A percentile compares a stretch with the other conserved stretches of the same genome.
Evolutionary conservation across 1,140 invertebrate species (phyloP).

Genomic region (Procambarus clarkii): DNA sequence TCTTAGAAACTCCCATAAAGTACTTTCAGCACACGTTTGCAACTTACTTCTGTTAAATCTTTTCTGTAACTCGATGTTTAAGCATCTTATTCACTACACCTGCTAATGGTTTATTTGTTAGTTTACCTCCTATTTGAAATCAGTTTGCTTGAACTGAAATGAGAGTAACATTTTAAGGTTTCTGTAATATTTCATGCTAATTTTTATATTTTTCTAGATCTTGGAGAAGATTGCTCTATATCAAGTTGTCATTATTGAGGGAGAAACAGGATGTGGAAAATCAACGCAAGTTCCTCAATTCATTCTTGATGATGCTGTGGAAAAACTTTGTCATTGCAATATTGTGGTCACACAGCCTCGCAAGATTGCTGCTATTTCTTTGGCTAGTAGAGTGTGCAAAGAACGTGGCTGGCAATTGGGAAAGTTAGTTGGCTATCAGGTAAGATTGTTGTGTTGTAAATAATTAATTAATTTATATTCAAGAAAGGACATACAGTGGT

Average conservation of each 20-base stretch:
- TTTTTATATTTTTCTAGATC: constrained; percentile 76
- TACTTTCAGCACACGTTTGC: neutral
- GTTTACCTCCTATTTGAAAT: neutral
- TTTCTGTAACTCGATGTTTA: neutral
- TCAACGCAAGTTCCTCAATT: constrained; percentile 93
- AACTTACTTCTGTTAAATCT: neutral
- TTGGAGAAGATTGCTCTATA: constrained; percentile 81
- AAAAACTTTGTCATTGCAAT: constrained; percentile 81
- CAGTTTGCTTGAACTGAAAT: neutral
- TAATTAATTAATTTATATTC: too few species aligned
- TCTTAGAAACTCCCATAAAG: too few species aligned
- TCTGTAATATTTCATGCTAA: neutral
- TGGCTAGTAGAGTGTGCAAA: constrained; percentile 79
- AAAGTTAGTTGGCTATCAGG: constrained; percentile 89
- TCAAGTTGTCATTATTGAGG: constrained; percentile 88
- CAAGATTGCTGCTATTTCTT: constrained; percentile 88
- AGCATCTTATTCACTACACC: neutral
- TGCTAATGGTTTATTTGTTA: neutral
- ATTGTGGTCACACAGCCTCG: constrained; percentile 93
- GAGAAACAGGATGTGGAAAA: constrained; percentile 88
- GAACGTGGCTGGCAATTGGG: constrained; percentile 87
- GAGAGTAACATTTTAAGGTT: neutral
- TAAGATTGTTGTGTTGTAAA: constrained; percentile 72
- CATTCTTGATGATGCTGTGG: constrained; percentile 85
- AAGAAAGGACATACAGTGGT: too few species aligned